Conservation (phyloP, 2,888 invertebrate genomes). For the Leptinotarsa haldemani region DNA sequence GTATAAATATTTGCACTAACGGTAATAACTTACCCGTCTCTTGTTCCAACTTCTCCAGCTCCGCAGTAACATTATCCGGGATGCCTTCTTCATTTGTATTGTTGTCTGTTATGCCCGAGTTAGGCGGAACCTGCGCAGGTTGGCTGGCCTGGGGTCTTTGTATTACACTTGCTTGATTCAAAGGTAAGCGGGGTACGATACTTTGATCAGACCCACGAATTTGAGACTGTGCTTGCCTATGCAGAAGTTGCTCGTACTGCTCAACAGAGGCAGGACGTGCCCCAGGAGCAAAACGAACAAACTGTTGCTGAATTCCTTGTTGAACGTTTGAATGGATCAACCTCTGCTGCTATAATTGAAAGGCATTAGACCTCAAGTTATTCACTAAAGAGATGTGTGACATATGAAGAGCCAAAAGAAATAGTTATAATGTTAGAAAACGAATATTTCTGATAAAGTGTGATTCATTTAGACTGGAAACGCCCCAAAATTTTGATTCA, state of each 20-base stretch:
- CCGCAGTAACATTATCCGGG: constrained; percentile 76
- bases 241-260: constrained; percentile 59
- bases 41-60: constrained; percentile 77
- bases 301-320: constrained; percentile 49
- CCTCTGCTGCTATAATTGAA: constrained; percentile 43
- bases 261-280: constrained; percentile 58
- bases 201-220: constrained; percentile 49
- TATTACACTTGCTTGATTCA: constrained; percentile 44
- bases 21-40: constrained; percentile 67
- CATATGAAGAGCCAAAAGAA: too few relatives aligned
- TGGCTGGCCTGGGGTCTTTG: constrained; percentile 44
- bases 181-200: constrained; percentile 41
- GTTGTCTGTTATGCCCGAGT: constrained; percentile 33
- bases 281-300: constrained; percentile 51
- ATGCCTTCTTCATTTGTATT: constrained; percentile 68
- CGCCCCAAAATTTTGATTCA: too few relatives aligned
- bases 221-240: constrained; percentile 55
- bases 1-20: too few relatives aligned
- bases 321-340: constrained; percentile 39
- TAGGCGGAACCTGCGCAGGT: constrained; percentile 28
- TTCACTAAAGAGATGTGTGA: too few relatives aligned
- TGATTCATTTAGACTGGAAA: too few relatives aligned
- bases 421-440: too few relatives aligned
- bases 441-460: too few relatives aligned
- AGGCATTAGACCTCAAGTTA: not conserved